Evolutionary conservation across 2,797 vertebrate genomes (phyloP).

Genomic region (Sandelia bainsii): DNA sequence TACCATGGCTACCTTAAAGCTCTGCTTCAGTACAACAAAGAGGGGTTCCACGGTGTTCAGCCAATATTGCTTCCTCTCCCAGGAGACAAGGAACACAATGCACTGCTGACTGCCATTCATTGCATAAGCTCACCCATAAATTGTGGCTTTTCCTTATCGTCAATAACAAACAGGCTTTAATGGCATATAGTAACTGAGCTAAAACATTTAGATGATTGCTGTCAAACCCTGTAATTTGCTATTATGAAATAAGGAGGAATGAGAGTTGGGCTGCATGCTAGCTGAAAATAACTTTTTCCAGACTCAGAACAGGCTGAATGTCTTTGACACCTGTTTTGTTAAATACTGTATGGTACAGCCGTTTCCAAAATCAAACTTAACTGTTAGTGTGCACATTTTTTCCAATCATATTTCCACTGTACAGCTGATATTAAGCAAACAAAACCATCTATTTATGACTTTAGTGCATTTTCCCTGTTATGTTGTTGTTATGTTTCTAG

Average conservation of each 20-base stretch:
- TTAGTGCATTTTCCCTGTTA: too few relatives aligned
- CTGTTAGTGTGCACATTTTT: too few relatives aligned
- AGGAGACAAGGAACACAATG: constrained; percentile 77
- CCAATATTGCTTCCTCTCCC: constrained; percentile 77
- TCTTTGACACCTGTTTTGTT: neutral
- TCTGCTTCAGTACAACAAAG: constrained; percentile 65
- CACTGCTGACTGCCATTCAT: constrained; percentile 69
- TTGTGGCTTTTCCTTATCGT: constrained; percentile 58
- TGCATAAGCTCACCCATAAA: constrained; percentile 69
- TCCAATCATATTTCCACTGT: too few relatives aligned
- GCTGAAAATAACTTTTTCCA: neutral
- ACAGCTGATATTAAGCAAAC: too few relatives aligned
- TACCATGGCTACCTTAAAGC: constrained; percentile 77
- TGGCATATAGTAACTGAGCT: constrained; percentile 27
- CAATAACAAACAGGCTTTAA: constrained; percentile 39
- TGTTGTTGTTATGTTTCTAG: too few relatives aligned
- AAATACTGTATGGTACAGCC: neutral
- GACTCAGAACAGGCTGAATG: neutral
- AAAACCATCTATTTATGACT: too few relatives aligned
- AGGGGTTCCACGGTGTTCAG: constrained; percentile 66
- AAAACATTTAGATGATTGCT: constrained; percentile 39
- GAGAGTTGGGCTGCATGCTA: neutral
- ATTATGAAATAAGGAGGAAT: constrained; percentile 1
- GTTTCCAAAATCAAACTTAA: neutral
- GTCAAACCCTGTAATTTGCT: constrained; percentile 20